phyloP scores from a whole-genome alignment of 1,140 invertebrate species.

The Bicyclus anynana region DNA sequence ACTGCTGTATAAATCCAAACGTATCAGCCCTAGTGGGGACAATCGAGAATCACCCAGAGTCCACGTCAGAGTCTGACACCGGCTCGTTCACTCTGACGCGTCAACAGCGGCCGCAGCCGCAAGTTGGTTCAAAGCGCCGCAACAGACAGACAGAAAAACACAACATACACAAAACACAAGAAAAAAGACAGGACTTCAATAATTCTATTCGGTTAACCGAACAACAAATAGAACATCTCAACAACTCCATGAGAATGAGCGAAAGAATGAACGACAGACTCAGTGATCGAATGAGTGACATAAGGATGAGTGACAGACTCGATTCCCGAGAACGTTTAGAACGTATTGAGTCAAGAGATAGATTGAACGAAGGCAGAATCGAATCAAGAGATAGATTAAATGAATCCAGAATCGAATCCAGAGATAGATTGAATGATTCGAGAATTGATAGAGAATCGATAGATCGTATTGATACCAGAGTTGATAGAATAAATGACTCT shows the following conservation, averaged over 20 bases:
- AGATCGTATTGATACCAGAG: constrained; percentile 38
- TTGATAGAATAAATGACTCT: constrained; percentile 17
- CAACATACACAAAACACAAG: constrained; percentile 33
- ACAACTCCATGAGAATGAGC: constrained; percentile 51
- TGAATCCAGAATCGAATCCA: constrained; percentile 25
- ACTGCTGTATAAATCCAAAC: constrained; percentile 67
- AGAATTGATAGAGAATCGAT: constrained; percentile 31
- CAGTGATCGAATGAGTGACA: constrained; percentile 28
- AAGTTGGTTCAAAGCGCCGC: constrained; percentile 59
- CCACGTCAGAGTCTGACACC: constrained; percentile 70
- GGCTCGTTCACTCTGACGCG: constrained; percentile 61
- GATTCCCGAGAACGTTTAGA: constrained; percentile 22
- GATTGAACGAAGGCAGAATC: constrained; percentile 31
- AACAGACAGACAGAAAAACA: constrained; percentile 48
- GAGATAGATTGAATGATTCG: constrained; percentile 30
- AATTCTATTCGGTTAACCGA: constrained; percentile 48
- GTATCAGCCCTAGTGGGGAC: constrained; percentile 68
- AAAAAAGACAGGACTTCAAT: constrained; percentile 51
- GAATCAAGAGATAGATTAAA: constrained; percentile 27
- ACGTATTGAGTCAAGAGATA: constrained; percentile 14
- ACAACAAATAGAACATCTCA: constrained; percentile 61
- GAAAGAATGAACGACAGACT: constrained; percentile 36
- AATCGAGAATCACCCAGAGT: constrained; percentile 71
- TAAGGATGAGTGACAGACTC: constrained; percentile 19
- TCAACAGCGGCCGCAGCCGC: constrained; percentile 61